Evolutionary conservation across 2,113 vertebrate genomes (phyloP).

Genomic region (Daubentonia madagascariensis): DNA sequence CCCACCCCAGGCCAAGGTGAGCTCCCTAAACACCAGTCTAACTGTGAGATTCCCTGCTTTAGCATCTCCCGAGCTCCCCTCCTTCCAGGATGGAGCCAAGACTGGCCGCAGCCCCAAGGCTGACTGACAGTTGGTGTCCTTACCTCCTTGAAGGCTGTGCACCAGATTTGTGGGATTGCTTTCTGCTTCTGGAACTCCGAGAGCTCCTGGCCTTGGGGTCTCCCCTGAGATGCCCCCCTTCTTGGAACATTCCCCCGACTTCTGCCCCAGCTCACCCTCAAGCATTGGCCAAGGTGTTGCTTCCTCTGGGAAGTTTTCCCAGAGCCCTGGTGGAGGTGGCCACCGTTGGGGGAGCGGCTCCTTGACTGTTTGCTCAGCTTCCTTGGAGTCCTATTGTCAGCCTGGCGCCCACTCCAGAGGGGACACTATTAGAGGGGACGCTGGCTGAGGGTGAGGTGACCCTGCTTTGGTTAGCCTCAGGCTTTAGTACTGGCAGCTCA

Average conservation of each 20-base stretch:
- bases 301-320: not conserved
- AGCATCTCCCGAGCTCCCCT: not conserved
- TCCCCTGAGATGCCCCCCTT: not conserved
- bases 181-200: not conserved
- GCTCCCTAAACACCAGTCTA: too few species aligned
- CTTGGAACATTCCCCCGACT: not conserved
- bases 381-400: not conserved
- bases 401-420: not conserved
- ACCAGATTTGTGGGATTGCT: not conserved
- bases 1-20: too few species aligned
- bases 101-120: not conserved
- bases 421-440: not conserved
- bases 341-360: not conserved
- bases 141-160: not conserved
- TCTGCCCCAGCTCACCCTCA: not conserved
- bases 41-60: not conserved
- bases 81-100: not conserved
- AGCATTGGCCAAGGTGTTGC: not conserved
- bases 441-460: not conserved
- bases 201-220: not conserved
- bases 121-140: accelerated
- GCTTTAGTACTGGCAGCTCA: not conserved
- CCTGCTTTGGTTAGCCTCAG: accelerated
- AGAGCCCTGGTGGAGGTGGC: accelerated
- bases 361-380: not conserved